Evolutionary conservation across 1,140 invertebrate species (phyloP).

Genomic region (Mizuhopecten yessoensis): DNA sequence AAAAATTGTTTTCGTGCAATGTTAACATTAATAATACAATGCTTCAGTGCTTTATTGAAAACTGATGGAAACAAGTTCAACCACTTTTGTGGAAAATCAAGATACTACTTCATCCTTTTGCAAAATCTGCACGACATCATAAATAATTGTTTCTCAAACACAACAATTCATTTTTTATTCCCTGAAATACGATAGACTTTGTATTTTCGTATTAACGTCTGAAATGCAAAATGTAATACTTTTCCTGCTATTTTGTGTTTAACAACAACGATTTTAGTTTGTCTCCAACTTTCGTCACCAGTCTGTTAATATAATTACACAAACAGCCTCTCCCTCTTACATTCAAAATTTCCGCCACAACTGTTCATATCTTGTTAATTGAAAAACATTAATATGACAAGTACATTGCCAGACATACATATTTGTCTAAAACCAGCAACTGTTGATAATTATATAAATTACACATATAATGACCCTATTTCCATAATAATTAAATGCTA

Average conservation of each 20-base stretch:
- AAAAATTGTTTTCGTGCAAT: no score
- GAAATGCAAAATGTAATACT: no score
- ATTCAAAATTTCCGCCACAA: neutral
- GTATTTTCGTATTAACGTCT: no score
- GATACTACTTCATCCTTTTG: no score
- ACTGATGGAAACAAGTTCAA: no score
- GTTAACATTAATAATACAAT: no score
- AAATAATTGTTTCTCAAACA: no score
- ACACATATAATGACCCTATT: neutral
- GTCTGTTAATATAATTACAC: neutral
- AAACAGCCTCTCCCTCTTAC: neutral
- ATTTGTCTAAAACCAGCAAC: neutral
- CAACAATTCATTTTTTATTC: no score
- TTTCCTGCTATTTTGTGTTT: neutral
- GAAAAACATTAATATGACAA: constrained; percentile 10
- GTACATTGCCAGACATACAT: neutral
- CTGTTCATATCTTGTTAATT: neutral
- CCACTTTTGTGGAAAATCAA: no score
- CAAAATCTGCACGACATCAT: no score
- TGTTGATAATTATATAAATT: neutral
- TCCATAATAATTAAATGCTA: neutral
- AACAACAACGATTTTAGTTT: neutral
- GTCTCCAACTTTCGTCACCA: neutral
- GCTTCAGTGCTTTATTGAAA: no score
- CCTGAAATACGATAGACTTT: no score